A percentile compares a stretch with the other conserved stretches of the same genome.
Conservation (phyloP, 2,888 invertebrate genomes). For the Drosophila quinaria region DNA sequence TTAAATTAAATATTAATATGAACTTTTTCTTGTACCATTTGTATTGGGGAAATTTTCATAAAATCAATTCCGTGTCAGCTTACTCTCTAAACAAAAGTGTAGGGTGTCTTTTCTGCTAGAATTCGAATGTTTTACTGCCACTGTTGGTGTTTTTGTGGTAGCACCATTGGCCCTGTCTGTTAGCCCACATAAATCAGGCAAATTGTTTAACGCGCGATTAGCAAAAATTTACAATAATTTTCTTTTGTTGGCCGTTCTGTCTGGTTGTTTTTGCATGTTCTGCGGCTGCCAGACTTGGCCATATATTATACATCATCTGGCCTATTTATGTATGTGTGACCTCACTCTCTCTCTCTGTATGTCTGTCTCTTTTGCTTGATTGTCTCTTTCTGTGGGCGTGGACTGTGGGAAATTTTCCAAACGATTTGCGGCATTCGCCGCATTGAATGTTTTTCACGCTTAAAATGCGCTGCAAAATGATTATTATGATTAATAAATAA, state of each 20-base stretch:
- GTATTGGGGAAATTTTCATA: neutral
- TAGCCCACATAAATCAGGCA: conserved; percentile 71
- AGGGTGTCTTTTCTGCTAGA: neutral
- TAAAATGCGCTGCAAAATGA: conserved; percentile 78
- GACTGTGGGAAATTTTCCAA: conserved; percentile 73
- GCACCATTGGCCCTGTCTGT: conserved; percentile 52
- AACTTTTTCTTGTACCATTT: too few relatives aligned
- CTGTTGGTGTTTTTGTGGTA: conserved; percentile 29
- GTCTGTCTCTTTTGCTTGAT: conserved; percentile 25
- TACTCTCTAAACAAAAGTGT: neutral
- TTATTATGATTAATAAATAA: conserved; percentile 82
- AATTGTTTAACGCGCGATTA: conserved; percentile 82
- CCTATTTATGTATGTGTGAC: conserved; percentile 44
- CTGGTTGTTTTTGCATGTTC: conserved; percentile 50
- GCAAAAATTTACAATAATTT: conserved; percentile 81
- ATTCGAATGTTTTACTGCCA: neutral
- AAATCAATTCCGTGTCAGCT: neutral
- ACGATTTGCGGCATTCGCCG: conserved; percentile 79
- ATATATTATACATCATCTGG: conserved; percentile 52
- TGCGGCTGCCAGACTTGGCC: conserved; percentile 27
- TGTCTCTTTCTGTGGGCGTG: conserved; percentile 47
- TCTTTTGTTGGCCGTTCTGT: conserved; percentile 63
- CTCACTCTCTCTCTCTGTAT: conserved; percentile 11
- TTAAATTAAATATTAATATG: too few relatives aligned
- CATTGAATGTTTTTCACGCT: conserved; percentile 81